A percentile compares a stretch with the other conserved stretches of the same genome.
These are phyloP conservation scores for Urophycis tenuis DNA, from an alignment of 2,797 vertebrate species.

Conservation along the genomic window DNA sequence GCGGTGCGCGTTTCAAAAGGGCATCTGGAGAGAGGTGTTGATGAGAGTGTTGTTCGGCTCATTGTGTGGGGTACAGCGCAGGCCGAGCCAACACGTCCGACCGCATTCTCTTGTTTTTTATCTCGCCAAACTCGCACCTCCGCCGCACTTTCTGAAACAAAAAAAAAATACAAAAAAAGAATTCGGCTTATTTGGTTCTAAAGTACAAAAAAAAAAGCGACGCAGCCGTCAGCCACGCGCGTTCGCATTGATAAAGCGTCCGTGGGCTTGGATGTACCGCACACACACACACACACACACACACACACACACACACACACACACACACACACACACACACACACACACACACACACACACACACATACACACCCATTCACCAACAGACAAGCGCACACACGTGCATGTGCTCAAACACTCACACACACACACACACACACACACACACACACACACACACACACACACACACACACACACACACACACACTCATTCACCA, in stretches of 20 bases:
- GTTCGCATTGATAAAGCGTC: neutral
- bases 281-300: neutral
- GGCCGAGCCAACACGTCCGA: neutral
- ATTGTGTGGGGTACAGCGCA: slow-evolving; percentile 1
- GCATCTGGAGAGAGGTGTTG: slow-evolving; percentile 21
- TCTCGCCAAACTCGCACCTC: neutral
- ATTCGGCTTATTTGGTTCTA: neutral
- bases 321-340: neutral
- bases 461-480: neutral
- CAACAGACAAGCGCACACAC: neutral
- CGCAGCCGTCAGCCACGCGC: neutral
- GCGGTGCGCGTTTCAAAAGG: neutral
- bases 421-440: neutral
- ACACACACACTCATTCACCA: neutral
- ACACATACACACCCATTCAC: neutral
- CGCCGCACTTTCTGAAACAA: neutral
- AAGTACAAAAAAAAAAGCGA: neutral
- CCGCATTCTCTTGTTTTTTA: neutral
- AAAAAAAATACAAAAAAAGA: too few relatives aligned
- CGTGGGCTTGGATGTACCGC: too few relatives aligned
- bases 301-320: neutral
- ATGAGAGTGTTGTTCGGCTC: slow-evolving; percentile 13
- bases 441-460: neutral
- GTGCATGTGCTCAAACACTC: too few relatives aligned
- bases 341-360: neutral